Evolutionary conservation across 2,797 vertebrate genomes (phyloP).

Genomic region (Micropoecilia bifurca): DNA sequence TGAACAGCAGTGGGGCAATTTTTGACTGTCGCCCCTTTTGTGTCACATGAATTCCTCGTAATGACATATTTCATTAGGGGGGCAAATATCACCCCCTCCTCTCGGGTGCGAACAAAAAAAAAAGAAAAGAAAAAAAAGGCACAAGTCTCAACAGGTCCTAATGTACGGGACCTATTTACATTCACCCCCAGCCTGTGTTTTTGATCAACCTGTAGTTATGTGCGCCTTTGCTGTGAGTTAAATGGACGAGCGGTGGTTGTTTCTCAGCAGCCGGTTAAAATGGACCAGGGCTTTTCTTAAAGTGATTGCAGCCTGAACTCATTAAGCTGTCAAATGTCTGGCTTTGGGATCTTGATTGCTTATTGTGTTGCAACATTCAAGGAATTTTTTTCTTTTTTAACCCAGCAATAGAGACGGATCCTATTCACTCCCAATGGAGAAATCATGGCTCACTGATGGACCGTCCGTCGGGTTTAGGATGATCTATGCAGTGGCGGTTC

Average conservation of each 20-base stretch:
- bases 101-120: slow-evolving; percentile 86
- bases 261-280: slow-evolving; percentile 67
- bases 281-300: slow-evolving; percentile 67
- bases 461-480: slow-evolving; percentile 13
- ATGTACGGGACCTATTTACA: slow-evolving; percentile 84
- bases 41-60: slow-evolving; percentile 99
- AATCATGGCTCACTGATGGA: slow-evolving; percentile 30
- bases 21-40: slow-evolving; percentile 99
- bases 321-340: slow-evolving; percentile 78
- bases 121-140: slow-evolving; percentile 78
- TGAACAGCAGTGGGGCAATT: slow-evolving; percentile 99
- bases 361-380: slow-evolving; percentile 78
- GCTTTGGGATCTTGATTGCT: slow-evolving; percentile 76
- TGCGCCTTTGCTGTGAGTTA: slow-evolving; percentile 72
- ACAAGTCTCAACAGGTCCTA: slow-evolving; percentile 89
- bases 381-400: slow-evolving; percentile 63
- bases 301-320: slow-evolving; percentile 77
- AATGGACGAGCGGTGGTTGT: slow-evolving; percentile 64
- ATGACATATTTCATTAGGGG: slow-evolving; percentile 99
- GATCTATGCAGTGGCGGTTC: neutral
- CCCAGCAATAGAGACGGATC: slow-evolving; percentile 39
- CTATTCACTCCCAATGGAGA: slow-evolving; percentile 31
- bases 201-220: slow-evolving; percentile 71
- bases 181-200: slow-evolving; percentile 77
- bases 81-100: slow-evolving; percentile 94